Conservation (phyloP, 2,113 vertebrate species). For the Rhea americana region DNA sequence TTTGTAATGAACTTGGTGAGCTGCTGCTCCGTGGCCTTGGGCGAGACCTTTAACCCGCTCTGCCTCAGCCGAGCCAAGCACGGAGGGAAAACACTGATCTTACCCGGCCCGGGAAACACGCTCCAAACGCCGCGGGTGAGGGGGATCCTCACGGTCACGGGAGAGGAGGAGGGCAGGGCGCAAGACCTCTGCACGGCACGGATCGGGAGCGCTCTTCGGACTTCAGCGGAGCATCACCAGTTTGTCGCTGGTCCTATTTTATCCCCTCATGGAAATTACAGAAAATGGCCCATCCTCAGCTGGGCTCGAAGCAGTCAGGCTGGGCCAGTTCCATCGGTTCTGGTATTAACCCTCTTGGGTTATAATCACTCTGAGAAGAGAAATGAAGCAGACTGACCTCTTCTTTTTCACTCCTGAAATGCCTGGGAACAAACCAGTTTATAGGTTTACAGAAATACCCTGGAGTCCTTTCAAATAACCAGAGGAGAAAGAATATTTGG, state of each 20-base stretch:
- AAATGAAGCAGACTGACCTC: background rate
- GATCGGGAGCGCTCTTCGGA: background rate
- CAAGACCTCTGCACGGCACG: background rate
- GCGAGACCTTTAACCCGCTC: constrained; percentile 15
- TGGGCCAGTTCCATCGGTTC: background rate
- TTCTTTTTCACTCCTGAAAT: background rate
- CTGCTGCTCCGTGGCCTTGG: background rate
- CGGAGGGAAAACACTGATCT: background rate
- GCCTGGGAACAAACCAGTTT: background rate
- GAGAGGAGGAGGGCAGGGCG: background rate
- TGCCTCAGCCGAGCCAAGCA: background rate
- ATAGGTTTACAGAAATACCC: background rate
- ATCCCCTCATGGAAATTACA: background rate
- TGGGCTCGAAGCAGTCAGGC: background rate
- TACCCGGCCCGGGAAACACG: background rate
- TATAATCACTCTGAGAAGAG: background rate
- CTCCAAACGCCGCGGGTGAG: background rate
- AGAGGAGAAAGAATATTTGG: background rate
- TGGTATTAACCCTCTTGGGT: background rate
- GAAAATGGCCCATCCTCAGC: background rate
- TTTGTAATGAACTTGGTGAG: constrained; percentile 2
- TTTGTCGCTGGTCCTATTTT: background rate
- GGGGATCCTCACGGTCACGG: background rate
- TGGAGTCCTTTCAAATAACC: background rate
- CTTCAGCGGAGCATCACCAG: background rate